Evolutionary conservation across 2,113 vertebrate species (phyloP).

Genomic region (Toxotes chatareus): DNA sequence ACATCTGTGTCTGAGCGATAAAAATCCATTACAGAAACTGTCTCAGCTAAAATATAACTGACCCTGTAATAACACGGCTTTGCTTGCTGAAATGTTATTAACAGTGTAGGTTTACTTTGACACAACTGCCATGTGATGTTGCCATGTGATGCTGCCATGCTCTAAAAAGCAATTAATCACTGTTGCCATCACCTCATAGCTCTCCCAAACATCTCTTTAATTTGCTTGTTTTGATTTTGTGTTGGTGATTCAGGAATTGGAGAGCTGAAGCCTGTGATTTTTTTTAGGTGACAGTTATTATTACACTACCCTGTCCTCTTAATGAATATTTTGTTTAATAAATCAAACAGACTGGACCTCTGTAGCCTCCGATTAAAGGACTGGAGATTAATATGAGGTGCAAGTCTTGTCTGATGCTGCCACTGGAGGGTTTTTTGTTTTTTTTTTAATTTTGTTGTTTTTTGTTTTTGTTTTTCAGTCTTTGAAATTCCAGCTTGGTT

Average conservation of each 20-base stretch:
- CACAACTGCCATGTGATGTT: constrained; percentile 22
- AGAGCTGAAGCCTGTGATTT: background rate
- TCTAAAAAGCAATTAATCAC: constrained; percentile 33
- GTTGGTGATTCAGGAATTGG: background rate
- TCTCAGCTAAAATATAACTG: background rate
- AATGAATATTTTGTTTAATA: constrained; percentile 16
- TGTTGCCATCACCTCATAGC: constrained; percentile 5
- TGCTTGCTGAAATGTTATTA: background rate
- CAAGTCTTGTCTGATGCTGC: background rate
- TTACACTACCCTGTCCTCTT: constrained; percentile 1
- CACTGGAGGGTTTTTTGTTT: background rate
- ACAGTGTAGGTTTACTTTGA: constrained; percentile 5
- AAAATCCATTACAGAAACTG: background rate
- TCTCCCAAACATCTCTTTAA: constrained; percentile 27
- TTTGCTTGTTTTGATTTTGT: constrained; percentile 32
- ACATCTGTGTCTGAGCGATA: background rate
- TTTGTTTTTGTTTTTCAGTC: background rate
- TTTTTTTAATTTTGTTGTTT: background rate
- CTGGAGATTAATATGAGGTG: background rate
- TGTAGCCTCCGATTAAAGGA: background rate
- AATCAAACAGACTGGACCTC: constrained; percentile 16
- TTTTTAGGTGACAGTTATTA: constrained; percentile 17
- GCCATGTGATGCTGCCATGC: background rate
- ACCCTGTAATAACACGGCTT: background rate
- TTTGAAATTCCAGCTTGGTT: background rate